Evolutionary conservation across 2,888 invertebrate species (phyloP), one percentile per base, ranked within the genome.

Genomic region (Thereva unica): DNA sequence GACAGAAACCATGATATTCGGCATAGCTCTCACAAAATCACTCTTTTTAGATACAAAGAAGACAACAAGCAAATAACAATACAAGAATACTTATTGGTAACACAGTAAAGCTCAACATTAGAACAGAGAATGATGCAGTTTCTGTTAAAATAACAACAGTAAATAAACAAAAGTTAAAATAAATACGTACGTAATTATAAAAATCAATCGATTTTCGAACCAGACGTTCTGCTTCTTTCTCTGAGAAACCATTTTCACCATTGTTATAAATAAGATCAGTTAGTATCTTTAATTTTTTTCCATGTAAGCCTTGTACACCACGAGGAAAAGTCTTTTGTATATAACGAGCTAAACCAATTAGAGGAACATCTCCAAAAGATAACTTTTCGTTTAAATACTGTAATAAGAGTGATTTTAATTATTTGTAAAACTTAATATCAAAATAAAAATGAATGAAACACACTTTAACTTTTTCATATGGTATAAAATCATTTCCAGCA

Each of bases 401-500:
- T 9, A 40, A 55, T 41, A 4, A 40, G 23, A 23, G 1, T 23
- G 1, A 23, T 23, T 23, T 23, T 23, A n/a, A 23, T 23, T 23
- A 23, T 23, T 23, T 23, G 1, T 40, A 54, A 35, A 54, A 34
- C 1, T 9, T 10, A 37, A 10, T 10, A 56, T 23, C 40, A 5
- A 40, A 53, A 34, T 50, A 2, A 42, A 41, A 9, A 42, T 10
- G 40, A 42, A 34, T 8, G 9, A 45, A 45, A 38, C 1, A 37
- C 44, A 67, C 69, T 54, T 64, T 1, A 12, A 67, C 54, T 10
- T 41, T 50, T 34, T 66, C 66, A 37, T 23, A 38, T 10, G 47
- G 10, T 8, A 65, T 54, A 12, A 10, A 65, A 53, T 67, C 70
- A 49, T 68, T 70, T 41, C 70, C 70, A n/a, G 55, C 23, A 10